Evolutionary conservation across 2,797 vertebrate genomes (phyloP).

Genomic region (Scolopax bukidnonensis): DNA sequence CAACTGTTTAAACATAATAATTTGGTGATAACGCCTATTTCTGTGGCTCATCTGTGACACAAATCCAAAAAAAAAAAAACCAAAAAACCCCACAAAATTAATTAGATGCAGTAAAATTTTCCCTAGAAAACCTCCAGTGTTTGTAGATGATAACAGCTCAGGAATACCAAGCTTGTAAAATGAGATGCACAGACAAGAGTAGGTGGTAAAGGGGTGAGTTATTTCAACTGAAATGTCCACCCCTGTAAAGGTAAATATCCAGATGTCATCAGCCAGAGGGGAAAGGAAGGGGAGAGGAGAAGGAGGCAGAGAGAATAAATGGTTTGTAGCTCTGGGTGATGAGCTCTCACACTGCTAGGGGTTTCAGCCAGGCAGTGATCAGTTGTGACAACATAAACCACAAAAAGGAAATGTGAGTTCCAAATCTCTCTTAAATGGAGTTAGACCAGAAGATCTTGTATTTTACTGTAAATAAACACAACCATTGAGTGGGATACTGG

Average conservation of each 20-base stretch:
- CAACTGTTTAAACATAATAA: not conserved
- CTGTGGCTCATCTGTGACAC: not conserved
- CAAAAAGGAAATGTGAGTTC: not conserved
- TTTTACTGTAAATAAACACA: not conserved
- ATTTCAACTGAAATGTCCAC: not conserved
- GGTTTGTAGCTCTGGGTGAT: not conserved
- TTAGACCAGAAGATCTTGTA: not conserved
- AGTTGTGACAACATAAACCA: not conserved
- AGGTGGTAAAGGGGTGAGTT: not conserved
- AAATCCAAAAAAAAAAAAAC: not conserved
- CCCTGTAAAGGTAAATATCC: not conserved
- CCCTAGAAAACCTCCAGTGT: not conserved
- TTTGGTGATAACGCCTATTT: not conserved
- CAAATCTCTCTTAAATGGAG: not conserved
- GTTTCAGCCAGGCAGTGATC: not conserved
- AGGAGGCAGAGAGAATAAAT: not conserved
- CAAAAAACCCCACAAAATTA: not conserved
- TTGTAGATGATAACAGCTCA: not conserved
- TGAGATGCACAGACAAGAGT: not conserved
- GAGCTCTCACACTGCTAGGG: not conserved
- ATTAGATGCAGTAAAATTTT: not conserved
- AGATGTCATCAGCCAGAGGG: not conserved
- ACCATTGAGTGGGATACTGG: accelerated
- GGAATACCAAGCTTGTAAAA: not conserved
- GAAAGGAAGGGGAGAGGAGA: not conserved